Conservation (phyloP, 1,140 invertebrate genomes). For the Diorhabda carinulata region DNA sequence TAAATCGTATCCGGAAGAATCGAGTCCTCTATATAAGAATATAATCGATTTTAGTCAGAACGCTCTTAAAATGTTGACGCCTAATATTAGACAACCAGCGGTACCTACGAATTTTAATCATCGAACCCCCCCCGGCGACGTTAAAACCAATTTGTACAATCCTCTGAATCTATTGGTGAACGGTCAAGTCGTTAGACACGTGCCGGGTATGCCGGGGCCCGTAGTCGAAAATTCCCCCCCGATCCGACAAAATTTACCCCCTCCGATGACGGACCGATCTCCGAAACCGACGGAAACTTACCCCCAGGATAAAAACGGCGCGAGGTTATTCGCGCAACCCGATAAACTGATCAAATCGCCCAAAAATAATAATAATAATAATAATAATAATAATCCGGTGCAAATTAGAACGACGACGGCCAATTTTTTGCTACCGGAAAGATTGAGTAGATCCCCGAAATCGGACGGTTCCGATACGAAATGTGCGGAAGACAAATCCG, state of each 20-base stretch:
- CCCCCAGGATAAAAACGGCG: background rate
- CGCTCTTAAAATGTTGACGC: conserved; percentile 42
- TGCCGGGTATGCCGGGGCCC: conserved; percentile 82
- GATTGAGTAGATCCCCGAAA: conserved; percentile 6
- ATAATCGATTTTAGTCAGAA: conserved; percentile 47
- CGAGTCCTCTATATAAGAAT: conserved; percentile 35
- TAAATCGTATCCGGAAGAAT: conserved; percentile 14
- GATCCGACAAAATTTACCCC: conserved; percentile 23
- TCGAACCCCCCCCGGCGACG: background rate
- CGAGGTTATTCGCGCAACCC: background rate
- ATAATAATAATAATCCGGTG: background rate
- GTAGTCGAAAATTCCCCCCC: conserved; percentile 35
- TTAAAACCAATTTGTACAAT: conserved; percentile 54
- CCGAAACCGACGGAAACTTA: background rate
- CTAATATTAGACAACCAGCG: conserved; percentile 44
- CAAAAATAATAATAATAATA: background rate
- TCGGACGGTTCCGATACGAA: conserved; percentile 9
- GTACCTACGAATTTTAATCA: background rate
- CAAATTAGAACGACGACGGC: background rate
- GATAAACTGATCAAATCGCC: background rate
- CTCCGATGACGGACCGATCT: background rate
- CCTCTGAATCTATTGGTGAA: conserved; percentile 58
- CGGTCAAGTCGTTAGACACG: conserved; percentile 59
- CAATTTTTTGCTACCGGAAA: conserved; percentile 7
- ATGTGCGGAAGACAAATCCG: conserved; percentile 10